phyloP scores from a whole-genome alignment of 1,140 invertebrate genomes.

The Drosophila chauvacae region DNA sequence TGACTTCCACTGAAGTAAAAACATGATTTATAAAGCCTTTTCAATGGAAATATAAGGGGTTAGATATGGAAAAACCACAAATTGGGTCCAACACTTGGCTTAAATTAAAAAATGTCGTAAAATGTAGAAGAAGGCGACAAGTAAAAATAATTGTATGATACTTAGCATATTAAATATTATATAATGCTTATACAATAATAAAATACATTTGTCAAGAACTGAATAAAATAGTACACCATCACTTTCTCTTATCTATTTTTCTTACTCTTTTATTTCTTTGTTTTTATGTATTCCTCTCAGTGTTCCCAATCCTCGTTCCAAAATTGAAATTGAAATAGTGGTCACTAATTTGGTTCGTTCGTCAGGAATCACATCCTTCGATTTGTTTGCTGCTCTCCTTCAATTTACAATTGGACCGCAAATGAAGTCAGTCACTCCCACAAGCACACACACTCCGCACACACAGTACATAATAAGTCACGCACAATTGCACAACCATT shows the following conservation, averaged over 20 bases:
- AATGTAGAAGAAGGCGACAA: no score
- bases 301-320: not conserved
- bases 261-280: no score
- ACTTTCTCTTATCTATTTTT: no score
- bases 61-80: not conserved
- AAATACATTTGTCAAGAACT: no score
- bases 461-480: slow-evolving; percentile 41
- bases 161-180: no score
- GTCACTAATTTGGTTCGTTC: not conserved
- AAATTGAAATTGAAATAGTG: slow-evolving; percentile 6
- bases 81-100: not conserved
- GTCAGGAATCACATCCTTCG: slow-evolving; percentile 31
- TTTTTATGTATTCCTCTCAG: not conserved
- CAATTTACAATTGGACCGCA: slow-evolving; percentile 61
- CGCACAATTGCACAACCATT: slow-evolving; percentile 76
- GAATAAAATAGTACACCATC: no score
- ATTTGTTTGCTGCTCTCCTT: slow-evolving; percentile 35
- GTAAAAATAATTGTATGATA: no score
- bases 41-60: not conserved
- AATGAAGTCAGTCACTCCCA: slow-evolving; percentile 66
- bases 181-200: no score
- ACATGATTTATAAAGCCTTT: not conserved
- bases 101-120: no score
- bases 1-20: not conserved
- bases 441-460: slow-evolving; percentile 15